A percentile compares a stretch with the other conserved stretches of the same genome.
These are phyloP conservation scores for Mesoclemmys tuberculata DNA, from an alignment of 2,113 vertebrate genomes.

Conservation along the genomic window DNA sequence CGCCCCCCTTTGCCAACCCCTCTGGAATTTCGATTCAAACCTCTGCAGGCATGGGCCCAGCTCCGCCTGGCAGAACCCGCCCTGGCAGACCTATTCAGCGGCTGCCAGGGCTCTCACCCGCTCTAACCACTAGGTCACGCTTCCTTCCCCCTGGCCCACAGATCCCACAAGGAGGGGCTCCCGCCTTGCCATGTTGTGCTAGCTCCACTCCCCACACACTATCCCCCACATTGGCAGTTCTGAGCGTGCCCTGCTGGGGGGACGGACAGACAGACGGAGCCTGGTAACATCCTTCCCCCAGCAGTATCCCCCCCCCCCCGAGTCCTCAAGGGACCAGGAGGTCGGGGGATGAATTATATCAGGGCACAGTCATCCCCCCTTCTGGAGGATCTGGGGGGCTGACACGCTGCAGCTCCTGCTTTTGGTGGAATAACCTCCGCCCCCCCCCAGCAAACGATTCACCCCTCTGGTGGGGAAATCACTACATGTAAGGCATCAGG, in stretches of 20 bases:
- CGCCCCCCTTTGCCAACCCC: too few species aligned
- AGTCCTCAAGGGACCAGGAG: not conserved
- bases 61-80: too few species aligned
- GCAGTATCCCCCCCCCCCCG: not conserved
- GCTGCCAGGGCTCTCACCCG: not conserved
- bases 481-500: too few species aligned
- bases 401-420: not conserved
- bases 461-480: not conserved
- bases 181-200: not conserved
- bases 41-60: not conserved
- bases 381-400: too few species aligned
- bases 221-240: not conserved
- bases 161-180: not conserved
- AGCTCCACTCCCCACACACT: not conserved
- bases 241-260: not conserved
- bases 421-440: not conserved
- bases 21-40: not conserved
- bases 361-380: too few species aligned
- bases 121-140: not conserved
- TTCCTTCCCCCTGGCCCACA: not conserved
- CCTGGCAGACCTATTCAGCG: not conserved
- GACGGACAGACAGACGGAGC: too few species aligned
- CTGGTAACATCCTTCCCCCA: not conserved
- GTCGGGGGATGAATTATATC: too few species aligned
- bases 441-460: too few species aligned